phyloP scores from a whole-genome alignment of 1,140 invertebrate genomes.

The Drosophila pandora region DNA sequence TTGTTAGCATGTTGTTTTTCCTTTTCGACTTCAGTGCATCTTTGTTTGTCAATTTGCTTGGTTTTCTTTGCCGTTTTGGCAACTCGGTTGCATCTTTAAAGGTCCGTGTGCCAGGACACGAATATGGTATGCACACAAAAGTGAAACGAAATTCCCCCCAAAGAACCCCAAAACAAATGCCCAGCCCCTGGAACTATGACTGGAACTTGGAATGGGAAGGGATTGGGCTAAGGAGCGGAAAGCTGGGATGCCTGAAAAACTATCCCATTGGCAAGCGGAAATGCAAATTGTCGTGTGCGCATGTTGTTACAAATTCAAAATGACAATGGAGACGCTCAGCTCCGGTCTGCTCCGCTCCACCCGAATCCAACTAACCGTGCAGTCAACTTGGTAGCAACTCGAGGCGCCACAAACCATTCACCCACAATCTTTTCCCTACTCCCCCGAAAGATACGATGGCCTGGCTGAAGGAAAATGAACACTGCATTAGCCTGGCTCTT shows the following conservation, averaged over 20 bases:
- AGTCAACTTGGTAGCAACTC: constrained; percentile 52
- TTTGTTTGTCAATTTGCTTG: constrained; percentile 58
- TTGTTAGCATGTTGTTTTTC: constrained; percentile 52
- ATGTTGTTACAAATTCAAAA: constrained; percentile 81
- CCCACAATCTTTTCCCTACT: background rate
- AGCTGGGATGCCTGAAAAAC: constrained; percentile 41
- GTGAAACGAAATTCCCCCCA: constrained; percentile 65
- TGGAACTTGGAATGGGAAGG: background rate
- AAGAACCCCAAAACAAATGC: constrained; percentile 46
- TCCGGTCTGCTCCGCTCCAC: constrained; percentile 35
- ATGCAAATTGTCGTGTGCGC: constrained; percentile 77
- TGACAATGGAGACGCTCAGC: constrained; percentile 55
- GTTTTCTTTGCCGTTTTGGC: constrained; percentile 49
- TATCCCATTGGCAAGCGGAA: constrained; percentile 70
- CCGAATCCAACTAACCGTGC: constrained; percentile 66
- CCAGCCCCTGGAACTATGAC: constrained; percentile 5
- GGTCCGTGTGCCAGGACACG: constrained; percentile 43
- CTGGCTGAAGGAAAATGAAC: too few species aligned
- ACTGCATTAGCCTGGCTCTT: constrained; percentile 41
- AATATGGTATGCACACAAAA: constrained; percentile 48
- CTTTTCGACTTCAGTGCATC: constrained; percentile 54
- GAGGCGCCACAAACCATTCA: constrained; percentile 32
- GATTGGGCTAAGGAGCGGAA: constrained; percentile 10
- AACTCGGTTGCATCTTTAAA: constrained; percentile 60
- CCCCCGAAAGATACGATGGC: constrained; percentile 1